These are phyloP conservation scores for Acomys russatus DNA, from an alignment of 2,797 vertebrate species.

Conservation along the genomic window DNA sequence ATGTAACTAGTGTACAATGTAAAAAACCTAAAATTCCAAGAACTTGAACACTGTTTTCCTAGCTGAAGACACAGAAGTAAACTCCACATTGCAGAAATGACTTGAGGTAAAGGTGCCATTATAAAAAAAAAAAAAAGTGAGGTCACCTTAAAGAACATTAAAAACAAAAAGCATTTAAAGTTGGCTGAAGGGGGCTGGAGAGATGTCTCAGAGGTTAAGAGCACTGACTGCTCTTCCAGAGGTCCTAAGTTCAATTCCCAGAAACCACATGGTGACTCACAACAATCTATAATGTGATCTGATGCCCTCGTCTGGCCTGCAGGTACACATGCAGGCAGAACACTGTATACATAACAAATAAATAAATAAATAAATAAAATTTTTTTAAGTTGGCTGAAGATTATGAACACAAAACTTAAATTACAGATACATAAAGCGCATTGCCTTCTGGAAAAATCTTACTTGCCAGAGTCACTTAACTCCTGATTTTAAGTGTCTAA, in stretches of 20 bases:
- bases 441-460: constrained; percentile 30
- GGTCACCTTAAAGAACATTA: constrained; percentile 63
- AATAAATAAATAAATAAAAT: no score
- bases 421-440: constrained; percentile 44
- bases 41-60: constrained; percentile 20
- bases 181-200: neutral
- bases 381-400: neutral
- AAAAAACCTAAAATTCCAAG: constrained; percentile 51
- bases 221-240: no score
- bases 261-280: no score
- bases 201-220: no score
- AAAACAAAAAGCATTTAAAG: neutral
- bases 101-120: constrained; percentile 36
- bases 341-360: no score
- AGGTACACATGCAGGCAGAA: no score
- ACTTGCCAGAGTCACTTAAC: constrained; percentile 46
- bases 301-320: no score
- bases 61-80: constrained; percentile 31
- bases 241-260: no score
- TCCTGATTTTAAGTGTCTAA: constrained; percentile 11
- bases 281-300: no score
- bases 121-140: constrained; percentile 53
- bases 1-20: no score
- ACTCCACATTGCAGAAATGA: neutral
- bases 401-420: constrained; percentile 62